phyloP scores from a whole-genome alignment of 2,113 vertebrate species.

The Chlorodrepanis virens region DNA sequence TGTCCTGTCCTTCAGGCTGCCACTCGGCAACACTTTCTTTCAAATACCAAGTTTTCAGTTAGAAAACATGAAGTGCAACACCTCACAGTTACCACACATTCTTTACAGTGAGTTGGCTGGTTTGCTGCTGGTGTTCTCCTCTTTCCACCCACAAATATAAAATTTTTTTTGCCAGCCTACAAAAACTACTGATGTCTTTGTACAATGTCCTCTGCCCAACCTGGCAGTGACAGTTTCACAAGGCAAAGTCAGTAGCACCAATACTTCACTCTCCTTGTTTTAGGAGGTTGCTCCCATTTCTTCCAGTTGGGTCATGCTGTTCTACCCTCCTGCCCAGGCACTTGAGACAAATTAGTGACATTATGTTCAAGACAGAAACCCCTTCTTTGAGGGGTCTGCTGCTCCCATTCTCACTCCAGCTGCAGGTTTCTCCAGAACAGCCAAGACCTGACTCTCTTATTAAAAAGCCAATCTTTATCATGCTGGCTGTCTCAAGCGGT shows the following conservation, averaged over 20 bases:
- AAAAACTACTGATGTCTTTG: not conserved
- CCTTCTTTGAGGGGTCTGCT: not conserved
- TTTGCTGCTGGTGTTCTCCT: not conserved
- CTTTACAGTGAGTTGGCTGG: not conserved
- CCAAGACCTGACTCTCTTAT: not conserved
- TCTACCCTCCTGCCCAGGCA: not conserved
- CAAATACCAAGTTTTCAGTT: not conserved
- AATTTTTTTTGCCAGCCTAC: not conserved
- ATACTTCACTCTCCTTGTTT: not conserved
- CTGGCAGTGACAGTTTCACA: not conserved
- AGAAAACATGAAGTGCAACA: not conserved
- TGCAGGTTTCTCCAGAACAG: not conserved
- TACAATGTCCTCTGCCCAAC: not conserved
- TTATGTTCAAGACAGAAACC: not conserved
- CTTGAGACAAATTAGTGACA: not conserved
- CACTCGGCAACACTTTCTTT: not conserved
- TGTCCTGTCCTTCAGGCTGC: not conserved
- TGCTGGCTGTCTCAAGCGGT: not conserved
- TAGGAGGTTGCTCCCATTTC: not conserved
- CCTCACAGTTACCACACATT: not conserved
- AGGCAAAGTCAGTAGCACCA: not conserved
- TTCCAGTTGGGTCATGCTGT: not conserved
- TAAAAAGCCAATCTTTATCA: not conserved
- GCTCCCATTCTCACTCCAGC: not conserved
- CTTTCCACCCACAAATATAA: not conserved